Evolutionary conservation across 2,113 vertebrate genomes (phyloP).

Genomic region (Noctilio leporinus): DNA sequence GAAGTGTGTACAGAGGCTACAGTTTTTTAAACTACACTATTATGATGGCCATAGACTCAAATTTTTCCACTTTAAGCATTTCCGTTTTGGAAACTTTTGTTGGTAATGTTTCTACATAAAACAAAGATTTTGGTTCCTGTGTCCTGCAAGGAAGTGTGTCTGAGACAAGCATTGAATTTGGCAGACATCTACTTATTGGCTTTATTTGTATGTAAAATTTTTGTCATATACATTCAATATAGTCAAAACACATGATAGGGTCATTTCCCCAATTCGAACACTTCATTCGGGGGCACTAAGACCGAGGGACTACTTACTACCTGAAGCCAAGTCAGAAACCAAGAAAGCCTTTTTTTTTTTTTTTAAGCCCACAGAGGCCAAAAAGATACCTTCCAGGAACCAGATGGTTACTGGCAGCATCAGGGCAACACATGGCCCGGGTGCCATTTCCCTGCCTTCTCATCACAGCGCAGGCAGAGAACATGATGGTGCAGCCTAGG

Average conservation of each 20-base stretch:
- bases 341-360: background rate
- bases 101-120: slow-evolving; percentile 49
- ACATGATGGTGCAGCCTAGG: background rate
- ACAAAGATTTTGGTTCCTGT: background rate
- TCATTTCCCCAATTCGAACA: background rate
- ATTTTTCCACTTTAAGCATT: background rate
- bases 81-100: slow-evolving; percentile 50
- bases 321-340: background rate
- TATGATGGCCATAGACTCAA: background rate
- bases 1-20: background rate
- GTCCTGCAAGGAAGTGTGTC: background rate
- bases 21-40: background rate
- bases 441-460: background rate
- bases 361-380: background rate
- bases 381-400: background rate
- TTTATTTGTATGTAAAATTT: slow-evolving; percentile 11
- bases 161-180: background rate
- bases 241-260: background rate
- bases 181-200: background rate
- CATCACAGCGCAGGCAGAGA: background rate
- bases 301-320: background rate
- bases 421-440: background rate
- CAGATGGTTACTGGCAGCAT: background rate
- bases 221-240: background rate
- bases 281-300: background rate